A percentile compares a stretch with the other conserved stretches of the same genome.
These are phyloP conservation scores for Synanthedon tipuliformis DNA, from an alignment of 2,888 invertebrate genomes.

Conservation along the genomic window DNA sequence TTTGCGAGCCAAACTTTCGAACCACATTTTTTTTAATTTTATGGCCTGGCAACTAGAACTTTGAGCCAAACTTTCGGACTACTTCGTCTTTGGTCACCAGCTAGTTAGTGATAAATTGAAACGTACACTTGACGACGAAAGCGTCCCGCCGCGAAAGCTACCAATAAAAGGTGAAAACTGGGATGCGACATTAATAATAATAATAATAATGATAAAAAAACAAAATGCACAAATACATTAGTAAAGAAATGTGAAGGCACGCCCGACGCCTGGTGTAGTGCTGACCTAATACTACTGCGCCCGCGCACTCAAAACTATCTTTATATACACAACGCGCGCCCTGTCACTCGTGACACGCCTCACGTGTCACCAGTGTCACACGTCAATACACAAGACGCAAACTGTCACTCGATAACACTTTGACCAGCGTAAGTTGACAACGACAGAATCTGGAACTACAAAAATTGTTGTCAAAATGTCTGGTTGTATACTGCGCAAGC, in stretches of 20 bases:
- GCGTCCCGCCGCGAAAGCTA: constrained; percentile 25
- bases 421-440: no score
- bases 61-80: no score
- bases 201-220: constrained; percentile 21
- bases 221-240: constrained; percentile 47
- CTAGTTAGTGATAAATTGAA: neutral
- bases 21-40: no score
- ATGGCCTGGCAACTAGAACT: no score
- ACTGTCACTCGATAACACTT: constrained; percentile 10
- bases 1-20: no score
- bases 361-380: constrained; percentile 11
- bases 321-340: constrained; percentile 39
- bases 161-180: constrained; percentile 43
- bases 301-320: constrained; percentile 29
- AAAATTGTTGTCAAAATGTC: no score
- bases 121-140: constrained; percentile 1
- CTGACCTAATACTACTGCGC: constrained; percentile 33
- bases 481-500: no score
- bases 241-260: constrained; percentile 40
- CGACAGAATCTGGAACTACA: no score
- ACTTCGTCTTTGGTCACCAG: no score
- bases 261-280: constrained; percentile 46
- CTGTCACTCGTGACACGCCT: constrained; percentile 11
- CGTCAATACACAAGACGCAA: no score
- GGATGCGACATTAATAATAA: constrained; percentile 25